phyloP scores from a whole-genome alignment of 2,888 invertebrate genomes.

The Perdita meconis region DNA sequence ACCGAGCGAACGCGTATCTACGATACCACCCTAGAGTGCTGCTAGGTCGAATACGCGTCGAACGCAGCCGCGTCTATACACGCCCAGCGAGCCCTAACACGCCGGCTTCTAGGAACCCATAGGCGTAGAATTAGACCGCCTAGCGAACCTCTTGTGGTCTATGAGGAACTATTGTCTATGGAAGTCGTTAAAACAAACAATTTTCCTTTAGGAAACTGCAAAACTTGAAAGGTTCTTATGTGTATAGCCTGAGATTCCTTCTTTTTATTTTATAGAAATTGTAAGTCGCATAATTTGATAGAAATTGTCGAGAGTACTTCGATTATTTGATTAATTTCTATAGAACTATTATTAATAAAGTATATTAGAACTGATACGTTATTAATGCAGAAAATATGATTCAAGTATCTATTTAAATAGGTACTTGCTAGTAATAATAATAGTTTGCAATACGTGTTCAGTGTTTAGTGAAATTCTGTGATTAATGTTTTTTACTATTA shows the following conservation, averaged over 20 bases:
- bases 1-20: constrained; percentile 59
- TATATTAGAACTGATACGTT: no score
- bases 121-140: constrained; percentile 73
- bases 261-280: not conserved
- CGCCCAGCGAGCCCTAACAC: constrained; percentile 70
- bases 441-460: no score
- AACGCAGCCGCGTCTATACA: constrained; percentile 45
- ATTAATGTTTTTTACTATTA: no score
- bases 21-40: constrained; percentile 70
- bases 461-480: no score
- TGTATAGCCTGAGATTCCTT: not conserved
- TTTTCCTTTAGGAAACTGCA: not conserved
- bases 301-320: no score
- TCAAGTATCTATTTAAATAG: no score
- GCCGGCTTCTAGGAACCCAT: constrained; percentile 78
- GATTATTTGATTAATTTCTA: no score
- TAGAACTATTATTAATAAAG: no score
- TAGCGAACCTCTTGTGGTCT: constrained; percentile 14
- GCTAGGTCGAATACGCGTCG: constrained; percentile 63
- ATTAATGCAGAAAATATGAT: no score
- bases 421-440: no score
- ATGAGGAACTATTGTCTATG: not conserved
- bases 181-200: not conserved
- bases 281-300: not conserved
- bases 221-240: not conserved